Base-by-base conservation (phyloP, 2,113 vertebrate species). In the Phoxinus phoxinus region DNA sequence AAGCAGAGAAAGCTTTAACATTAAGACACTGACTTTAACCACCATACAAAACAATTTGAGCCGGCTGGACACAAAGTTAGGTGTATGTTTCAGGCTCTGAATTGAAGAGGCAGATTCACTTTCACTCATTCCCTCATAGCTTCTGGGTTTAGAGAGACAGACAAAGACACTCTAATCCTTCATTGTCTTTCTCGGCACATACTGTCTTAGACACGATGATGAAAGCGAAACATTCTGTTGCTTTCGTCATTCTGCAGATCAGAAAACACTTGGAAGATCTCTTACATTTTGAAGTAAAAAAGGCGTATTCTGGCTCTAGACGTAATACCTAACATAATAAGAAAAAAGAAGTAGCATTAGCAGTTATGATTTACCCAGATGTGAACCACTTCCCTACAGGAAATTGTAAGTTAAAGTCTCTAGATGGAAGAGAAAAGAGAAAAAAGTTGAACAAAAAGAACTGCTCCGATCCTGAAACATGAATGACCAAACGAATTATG, bases 141-240 rank as follows among this genome's bases (percentile, higher is more conserved):
- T 61, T 69, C 41, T 58, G 27, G 44, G 56, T 11, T 17, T 19
- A 21, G n/a, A n/a, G 41, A 82, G 53, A 81, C 56, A 32, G 48
- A 83, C 79, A 82, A 86, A 81, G 53, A 53, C 25, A n/a, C 6
- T 59, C 4, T 75, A 86, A 71, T 81, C 78, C 56, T 61, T 74
- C 53, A 81, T 82, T 67, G 35, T 75, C 12, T 61, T 51, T 53
- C 30, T 13, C 21, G 35, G 30, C 10, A 77, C 30, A 58, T 23
- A n/a, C 21, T 41, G 35, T n/a, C n/a, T 76, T 30, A 37, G 15
- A 32, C 51, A 12, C 27, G 35, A 23, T 58, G 27, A 77, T 35
- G 19, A 32, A 56, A 30, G 46, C 3, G 1, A 30, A 56, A 35
- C 74, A 58, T 58, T 71, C 9, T 6, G 11, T 21, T 71, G 10